Evolutionary conservation across 1,140 invertebrate genomes (phyloP).

Genomic region (Anoplophora glabripennis): DNA sequence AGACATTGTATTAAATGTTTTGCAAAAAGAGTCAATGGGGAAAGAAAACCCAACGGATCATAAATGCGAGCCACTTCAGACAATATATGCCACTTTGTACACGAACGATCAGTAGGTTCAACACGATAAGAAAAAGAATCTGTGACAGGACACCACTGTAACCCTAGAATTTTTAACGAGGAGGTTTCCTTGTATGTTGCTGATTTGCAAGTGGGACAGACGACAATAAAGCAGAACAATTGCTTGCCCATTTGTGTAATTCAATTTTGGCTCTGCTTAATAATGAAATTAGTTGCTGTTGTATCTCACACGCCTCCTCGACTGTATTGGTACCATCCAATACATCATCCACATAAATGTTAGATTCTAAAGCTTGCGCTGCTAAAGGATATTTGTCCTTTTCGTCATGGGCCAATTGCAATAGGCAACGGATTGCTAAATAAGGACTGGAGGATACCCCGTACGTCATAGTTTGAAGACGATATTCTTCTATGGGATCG

Average conservation of each 20-base stretch:
- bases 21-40: too few relatives aligned
- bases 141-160: too few relatives aligned
- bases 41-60: too few relatives aligned
- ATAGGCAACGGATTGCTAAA: conserved; percentile 36
- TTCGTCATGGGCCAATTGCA: conserved; percentile 37
- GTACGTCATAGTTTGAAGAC: conserved; percentile 43
- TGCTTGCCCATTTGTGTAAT: not conserved
- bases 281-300: not conserved
- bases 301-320: not conserved
- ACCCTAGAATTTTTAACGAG: too few relatives aligned
- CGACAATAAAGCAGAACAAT: not conserved
- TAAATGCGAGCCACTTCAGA: too few relatives aligned
- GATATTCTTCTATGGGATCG: conserved; percentile 25
- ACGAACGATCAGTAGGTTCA: too few relatives aligned
- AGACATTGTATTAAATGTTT: too few relatives aligned
- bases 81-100: too few relatives aligned
- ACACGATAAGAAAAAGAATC: too few relatives aligned
- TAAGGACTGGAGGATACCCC: conserved; percentile 41
- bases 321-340: not conserved
- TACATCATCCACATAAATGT: not conserved
- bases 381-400: not conserved
- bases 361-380: not conserved
- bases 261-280: not conserved
- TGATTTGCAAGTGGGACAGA: too few relatives aligned
- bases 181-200: too few relatives aligned